Evolutionary conservation across 2,113 vertebrate genomes (phyloP).

Genomic region (Tylochromis polylepis): DNA sequence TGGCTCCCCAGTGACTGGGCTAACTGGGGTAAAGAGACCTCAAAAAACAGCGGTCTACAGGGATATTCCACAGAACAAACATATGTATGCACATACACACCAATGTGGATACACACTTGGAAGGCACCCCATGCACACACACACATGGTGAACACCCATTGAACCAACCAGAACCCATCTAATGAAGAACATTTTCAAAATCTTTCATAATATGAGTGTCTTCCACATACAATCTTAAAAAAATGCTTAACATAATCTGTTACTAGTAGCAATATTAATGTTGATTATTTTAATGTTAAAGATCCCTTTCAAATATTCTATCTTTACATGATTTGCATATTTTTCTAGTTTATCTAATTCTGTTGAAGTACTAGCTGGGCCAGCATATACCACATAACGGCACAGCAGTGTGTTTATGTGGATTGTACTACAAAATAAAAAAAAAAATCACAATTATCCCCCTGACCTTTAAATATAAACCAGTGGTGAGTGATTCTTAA

Average conservation of each 20-base stretch:
- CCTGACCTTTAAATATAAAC: neutral
- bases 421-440: neutral
- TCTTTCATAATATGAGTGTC: neutral
- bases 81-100: neutral
- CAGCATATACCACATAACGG: no score
- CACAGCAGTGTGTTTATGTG: no score
- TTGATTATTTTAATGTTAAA: no score
- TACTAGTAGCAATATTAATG: no score
- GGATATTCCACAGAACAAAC: constrained; percentile 22
- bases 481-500: neutral
- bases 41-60: constrained; percentile 62
- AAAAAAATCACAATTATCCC: neutral
- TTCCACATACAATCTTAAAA: neutral
- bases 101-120: neutral
- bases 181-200: neutral
- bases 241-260: no score
- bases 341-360: no score
- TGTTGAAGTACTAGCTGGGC: no score
- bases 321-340: no score
- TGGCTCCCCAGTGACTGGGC: constrained; percentile 60
- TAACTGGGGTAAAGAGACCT: constrained; percentile 53
- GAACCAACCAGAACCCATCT: neutral
- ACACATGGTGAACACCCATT: neutral
- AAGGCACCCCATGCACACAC: neutral
- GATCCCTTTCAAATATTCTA: no score